phyloP scores from a whole-genome alignment of 2,888 invertebrate genomes.

The Graphium colonna region DNA sequence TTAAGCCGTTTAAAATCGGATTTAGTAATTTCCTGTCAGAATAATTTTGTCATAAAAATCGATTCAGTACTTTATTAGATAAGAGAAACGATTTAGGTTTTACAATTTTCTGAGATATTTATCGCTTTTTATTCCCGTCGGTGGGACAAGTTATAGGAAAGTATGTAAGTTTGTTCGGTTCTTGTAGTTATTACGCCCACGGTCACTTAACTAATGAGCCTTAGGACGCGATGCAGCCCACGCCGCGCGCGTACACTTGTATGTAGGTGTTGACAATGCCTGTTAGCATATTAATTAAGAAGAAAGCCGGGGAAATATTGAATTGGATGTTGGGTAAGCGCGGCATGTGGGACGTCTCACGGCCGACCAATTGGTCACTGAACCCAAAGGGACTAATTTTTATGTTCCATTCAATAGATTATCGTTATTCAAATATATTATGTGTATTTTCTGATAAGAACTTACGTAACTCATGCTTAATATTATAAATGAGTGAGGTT shows the following conservation, averaged over 20 bases:
- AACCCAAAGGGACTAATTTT: slow-evolving; percentile 15
- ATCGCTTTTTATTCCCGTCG: not conserved
- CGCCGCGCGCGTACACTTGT: slow-evolving; percentile 55
- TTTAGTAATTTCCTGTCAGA: too few species aligned
- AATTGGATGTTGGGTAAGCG: slow-evolving; percentile 41
- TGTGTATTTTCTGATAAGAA: too few species aligned
- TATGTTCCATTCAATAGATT: not conserved
- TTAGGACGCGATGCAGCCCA: slow-evolving; percentile 28
- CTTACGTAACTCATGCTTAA: too few species aligned
- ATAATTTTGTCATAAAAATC: too few species aligned
- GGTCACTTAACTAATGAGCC: slow-evolving; percentile 10
- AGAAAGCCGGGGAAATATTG: slow-evolving; percentile 67
- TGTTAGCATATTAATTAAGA: slow-evolving; percentile 77
- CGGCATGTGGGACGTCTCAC: slow-evolving; percentile 40
- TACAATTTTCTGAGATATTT: too few species aligned
- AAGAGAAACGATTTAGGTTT: too few species aligned
- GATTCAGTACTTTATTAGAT: too few species aligned
- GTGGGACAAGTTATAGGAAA: not conserved
- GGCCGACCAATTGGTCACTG: slow-evolving; percentile 28
- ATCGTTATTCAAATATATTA: not conserved
- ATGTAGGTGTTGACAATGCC: slow-evolving; percentile 72
- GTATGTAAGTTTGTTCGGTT: not conserved
- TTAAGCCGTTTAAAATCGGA: too few species aligned
- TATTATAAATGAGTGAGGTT: too few species aligned
- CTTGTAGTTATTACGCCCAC: slow-evolving; percentile 8